A percentile compares a stretch with the other conserved stretches of the same genome.
Evolutionary conservation across 2,888 invertebrate species (phyloP).

Genomic region (Lingula anatina): DNA sequence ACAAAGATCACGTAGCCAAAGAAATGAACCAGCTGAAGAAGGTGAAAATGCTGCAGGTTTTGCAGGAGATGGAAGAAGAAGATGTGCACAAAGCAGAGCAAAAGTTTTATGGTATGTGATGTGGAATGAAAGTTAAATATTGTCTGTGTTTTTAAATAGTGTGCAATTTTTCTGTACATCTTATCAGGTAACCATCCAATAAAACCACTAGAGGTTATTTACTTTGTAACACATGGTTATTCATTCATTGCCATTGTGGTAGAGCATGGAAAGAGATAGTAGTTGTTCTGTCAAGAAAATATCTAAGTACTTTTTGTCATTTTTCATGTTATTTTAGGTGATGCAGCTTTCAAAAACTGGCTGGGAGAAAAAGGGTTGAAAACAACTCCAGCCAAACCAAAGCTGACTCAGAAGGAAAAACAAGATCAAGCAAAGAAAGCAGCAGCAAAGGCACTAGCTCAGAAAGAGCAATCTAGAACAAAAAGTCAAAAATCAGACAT

Average conservation of each 20-base stretch:
- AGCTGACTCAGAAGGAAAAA: neutral
- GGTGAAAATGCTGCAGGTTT: slow-evolving; percentile 43
- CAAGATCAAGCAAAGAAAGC: slow-evolving; percentile 8
- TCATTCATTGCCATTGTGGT: too few species aligned
- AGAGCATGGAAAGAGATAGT: too few species aligned
- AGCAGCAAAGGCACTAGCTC: slow-evolving; percentile 1
- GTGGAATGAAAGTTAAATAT: too few species aligned
- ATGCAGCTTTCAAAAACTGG: slow-evolving; percentile 40
- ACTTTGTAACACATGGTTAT: too few species aligned
- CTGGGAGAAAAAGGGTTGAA: slow-evolving; percentile 13
- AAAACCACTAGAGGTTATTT: too few species aligned
- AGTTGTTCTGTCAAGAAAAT: too few species aligned
- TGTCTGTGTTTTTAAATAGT: too few species aligned
- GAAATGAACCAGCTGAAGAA: slow-evolving; percentile 43
- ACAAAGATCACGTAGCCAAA: slow-evolving; percentile 42
- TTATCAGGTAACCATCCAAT: too few species aligned
- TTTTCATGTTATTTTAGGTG: too few species aligned
- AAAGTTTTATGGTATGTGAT: slow-evolving; percentile 27
- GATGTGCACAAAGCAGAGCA: slow-evolving; percentile 34
- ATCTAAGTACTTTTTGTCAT: too few species aligned
- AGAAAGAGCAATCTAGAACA: slow-evolving; percentile 10
- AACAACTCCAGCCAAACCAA: slow-evolving; percentile 12
- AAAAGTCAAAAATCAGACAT: slow-evolving; percentile 18
- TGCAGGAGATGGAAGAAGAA: slow-evolving; percentile 41
- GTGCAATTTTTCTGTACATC: too few species aligned